Evolutionary conservation across 23 tunicate species (phyloP).

Genomic region (Ascidia mentula): DNA sequence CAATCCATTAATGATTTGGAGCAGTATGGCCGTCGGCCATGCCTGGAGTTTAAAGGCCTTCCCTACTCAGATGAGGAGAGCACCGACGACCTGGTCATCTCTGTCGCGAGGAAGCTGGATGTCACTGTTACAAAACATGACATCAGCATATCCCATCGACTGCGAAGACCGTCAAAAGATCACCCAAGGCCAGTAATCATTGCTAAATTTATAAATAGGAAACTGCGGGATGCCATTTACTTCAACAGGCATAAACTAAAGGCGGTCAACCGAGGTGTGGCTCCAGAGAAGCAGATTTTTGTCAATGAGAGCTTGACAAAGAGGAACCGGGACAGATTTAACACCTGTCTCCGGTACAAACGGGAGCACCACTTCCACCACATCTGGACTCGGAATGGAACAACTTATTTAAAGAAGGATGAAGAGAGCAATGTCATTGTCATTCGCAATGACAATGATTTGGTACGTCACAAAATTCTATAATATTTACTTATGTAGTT

Average conservation of each 20-base stretch:
- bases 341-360: background rate
- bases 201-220: conserved; percentile 7
- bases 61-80: background rate
- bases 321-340: conserved; percentile 14
- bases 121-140: background rate
- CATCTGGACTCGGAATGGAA: conserved; percentile 17
- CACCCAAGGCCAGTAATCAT: conserved; percentile 10
- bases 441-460: background rate
- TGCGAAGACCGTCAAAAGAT: background rate
- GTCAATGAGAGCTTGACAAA: conserved; percentile 13
- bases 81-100: conserved; percentile 1
- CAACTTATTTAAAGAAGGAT: conserved; percentile 1
- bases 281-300: background rate
- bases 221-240: conserved; percentile 4
- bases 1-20: background rate
- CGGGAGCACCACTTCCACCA: background rate
- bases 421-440: background rate
- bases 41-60: conserved; percentile 8
- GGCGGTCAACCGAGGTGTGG: background rate
- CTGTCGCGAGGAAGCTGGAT: background rate
- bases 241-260: background rate
- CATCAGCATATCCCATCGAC: conserved; percentile 8
- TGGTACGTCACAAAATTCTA: background rate
- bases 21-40: conserved; percentile 4
- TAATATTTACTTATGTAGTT: background rate